A percentile compares a stretch with the other conserved stretches of the same genome.
Conservation (phyloP, 2,888 invertebrate genomes). For the Deroplatys truncata region DNA sequence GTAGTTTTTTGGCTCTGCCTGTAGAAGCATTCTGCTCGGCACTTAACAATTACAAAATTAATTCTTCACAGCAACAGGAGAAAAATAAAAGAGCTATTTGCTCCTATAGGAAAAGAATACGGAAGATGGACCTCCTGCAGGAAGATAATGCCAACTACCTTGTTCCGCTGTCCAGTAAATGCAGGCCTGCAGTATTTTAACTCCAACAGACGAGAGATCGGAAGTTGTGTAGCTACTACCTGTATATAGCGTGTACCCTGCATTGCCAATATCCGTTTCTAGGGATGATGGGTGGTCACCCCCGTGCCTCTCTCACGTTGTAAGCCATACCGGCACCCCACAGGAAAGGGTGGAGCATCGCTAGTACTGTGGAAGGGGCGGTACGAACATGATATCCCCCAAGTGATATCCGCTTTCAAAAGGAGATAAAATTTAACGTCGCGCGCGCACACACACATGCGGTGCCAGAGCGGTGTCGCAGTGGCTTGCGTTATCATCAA, state of each 20-base stretch:
- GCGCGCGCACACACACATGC: neutral
- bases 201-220: neutral
- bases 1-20: too few relatives aligned
- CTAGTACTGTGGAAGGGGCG: neutral
- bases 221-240: neutral
- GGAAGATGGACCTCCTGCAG: neutral
- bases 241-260: slow-evolving; percentile 6
- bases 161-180: neutral
- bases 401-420: slow-evolving; percentile 16
- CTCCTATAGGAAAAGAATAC: too few relatives aligned
- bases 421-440: slow-evolving; percentile 6
- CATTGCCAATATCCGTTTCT: slow-evolving; percentile 16
- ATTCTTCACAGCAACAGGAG: too few relatives aligned
- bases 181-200: neutral
- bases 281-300: neutral
- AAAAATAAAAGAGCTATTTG: too few relatives aligned
- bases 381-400: slow-evolving; percentile 14
- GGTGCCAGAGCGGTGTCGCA: neutral
- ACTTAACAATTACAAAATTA: too few relatives aligned
- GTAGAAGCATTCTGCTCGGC: too few relatives aligned
- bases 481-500: neutral
- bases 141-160: neutral
- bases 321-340: slow-evolving; percentile 8
- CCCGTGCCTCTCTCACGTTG: neutral
- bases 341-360: slow-evolving; percentile 15